Percentiles rank a stretch among this genome's conserved stretches.
Evolutionary conservation across 2,113 vertebrate genomes (phyloP).

Genomic region (Diadophis punctatus): DNA sequence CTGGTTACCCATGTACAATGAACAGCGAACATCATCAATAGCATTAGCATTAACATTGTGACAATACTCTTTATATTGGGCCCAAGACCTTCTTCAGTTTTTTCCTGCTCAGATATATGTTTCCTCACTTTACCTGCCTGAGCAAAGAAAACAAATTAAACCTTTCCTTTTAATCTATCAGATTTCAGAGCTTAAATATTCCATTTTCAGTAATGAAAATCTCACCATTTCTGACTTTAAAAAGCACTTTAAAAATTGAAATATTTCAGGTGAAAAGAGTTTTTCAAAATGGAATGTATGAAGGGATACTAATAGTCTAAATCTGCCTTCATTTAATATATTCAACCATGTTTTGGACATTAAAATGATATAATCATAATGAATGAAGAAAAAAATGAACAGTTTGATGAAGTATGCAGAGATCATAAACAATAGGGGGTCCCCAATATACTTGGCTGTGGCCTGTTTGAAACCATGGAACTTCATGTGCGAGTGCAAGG

Average conservation of each 20-base stretch:
- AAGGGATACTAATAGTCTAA: background rate
- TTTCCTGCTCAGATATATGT: constrained; percentile 95
- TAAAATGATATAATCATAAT: background rate
- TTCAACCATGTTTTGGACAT: background rate
- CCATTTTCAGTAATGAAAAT: background rate
- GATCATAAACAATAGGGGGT: background rate
- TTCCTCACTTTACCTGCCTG: constrained; percentile 99
- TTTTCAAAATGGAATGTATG: background rate
- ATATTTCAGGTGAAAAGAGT: background rate
- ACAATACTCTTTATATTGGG: constrained; percentile 98
- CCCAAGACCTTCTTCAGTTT: constrained; percentile 91
- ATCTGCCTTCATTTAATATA: background rate
- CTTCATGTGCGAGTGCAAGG: background rate
- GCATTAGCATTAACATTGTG: constrained; percentile 97
- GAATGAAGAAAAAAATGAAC: background rate
- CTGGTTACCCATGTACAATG: constrained; percentile 99
- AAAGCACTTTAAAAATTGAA: background rate
- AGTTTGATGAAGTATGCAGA: background rate
- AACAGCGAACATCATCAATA: constrained; percentile 98
- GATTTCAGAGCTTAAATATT: background rate
- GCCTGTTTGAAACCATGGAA: background rate
- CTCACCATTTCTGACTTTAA: background rate
- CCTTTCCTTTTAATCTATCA: background rate
- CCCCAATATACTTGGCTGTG: background rate
- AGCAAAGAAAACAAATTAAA: constrained; percentile 55